Evolutionary conservation across 1,140 invertebrate genomes (phyloP).

Genomic region (Coenobita brevimanus): DNA sequence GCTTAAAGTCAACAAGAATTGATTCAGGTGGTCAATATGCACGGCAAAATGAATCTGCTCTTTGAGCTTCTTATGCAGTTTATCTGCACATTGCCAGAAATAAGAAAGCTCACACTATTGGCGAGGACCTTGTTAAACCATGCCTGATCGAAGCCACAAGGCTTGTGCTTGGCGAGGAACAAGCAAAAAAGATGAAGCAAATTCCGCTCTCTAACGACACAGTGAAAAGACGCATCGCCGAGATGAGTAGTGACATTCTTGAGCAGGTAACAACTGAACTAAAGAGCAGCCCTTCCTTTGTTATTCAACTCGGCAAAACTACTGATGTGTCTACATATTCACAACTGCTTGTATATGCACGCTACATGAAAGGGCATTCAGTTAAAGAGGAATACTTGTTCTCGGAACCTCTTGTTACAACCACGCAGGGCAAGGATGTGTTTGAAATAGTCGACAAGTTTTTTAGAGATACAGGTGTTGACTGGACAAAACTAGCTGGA

Average conservation of each 20-base stretch:
- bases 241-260: slow-evolving; percentile 12
- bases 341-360: neutral
- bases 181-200: neutral
- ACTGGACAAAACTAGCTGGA: slow-evolving; percentile 10
- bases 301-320: neutral
- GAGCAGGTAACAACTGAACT: slow-evolving; percentile 14
- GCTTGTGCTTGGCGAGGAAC: slow-evolving; percentile 8
- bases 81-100: neutral
- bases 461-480: neutral
- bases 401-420: no score
- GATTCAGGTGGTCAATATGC: neutral
- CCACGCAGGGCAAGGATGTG: no score
- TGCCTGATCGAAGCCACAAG: neutral
- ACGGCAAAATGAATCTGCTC: neutral
- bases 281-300: neutral
- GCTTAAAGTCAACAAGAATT: neutral
- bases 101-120: slow-evolving; percentile 10
- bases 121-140: neutral
- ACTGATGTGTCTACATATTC: neutral
- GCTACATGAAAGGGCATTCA: slow-evolving; percentile 5
- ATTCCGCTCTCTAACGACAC: slow-evolving; percentile 9
- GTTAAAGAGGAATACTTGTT: slow-evolving; percentile 8
- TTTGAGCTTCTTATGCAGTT: neutral
- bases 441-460: no score
- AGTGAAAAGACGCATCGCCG: neutral